These are phyloP conservation scores for Anarsia innoxiella DNA, from an alignment of 2,888 invertebrate species.

Conservation along the genomic window DNA sequence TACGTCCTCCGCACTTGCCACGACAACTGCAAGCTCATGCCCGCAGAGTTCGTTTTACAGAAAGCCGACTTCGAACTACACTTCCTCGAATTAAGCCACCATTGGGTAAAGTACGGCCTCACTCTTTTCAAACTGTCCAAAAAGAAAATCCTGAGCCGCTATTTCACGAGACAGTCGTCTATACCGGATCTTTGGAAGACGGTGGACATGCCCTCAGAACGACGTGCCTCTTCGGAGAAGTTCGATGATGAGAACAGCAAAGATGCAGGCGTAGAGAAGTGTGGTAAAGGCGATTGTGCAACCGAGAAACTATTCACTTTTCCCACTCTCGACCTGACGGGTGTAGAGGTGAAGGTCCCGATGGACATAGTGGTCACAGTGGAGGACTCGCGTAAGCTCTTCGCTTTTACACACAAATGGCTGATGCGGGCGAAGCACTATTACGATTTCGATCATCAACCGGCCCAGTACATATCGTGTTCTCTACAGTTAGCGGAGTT, in stretches of 20 bases:
- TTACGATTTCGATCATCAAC: conserved; percentile 75
- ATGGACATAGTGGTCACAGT: conserved; percentile 37
- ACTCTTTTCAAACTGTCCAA: conserved; percentile 74
- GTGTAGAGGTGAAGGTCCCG: conserved; percentile 51
- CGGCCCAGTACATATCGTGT: conserved; percentile 75
- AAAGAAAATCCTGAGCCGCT: conserved; percentile 54
- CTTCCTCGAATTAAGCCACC: conserved; percentile 70
- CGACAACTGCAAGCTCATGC: conserved; percentile 62
- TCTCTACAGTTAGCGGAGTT: conserved; percentile 78
- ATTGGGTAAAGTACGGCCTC: conserved; percentile 77
- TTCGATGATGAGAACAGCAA: conserved; percentile 49
- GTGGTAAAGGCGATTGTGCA: conserved; percentile 43
- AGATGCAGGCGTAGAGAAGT: conserved; percentile 48
- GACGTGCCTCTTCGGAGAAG: conserved; percentile 27
- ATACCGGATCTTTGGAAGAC: conserved; percentile 55
- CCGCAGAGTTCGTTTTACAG: conserved; percentile 55
- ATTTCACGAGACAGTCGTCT: conserved; percentile 49
- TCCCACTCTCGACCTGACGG: conserved; percentile 49
- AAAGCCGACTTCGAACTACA: conserved; percentile 59
- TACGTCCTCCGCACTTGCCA: conserved; percentile 73
- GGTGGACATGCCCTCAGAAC: conserved; percentile 40
- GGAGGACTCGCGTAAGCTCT: conserved; percentile 69
- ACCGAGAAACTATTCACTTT: conserved; percentile 44
- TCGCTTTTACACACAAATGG: conserved; percentile 75
- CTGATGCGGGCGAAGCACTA: conserved; percentile 74